Conservation (phyloP, 2,888 invertebrate species). For the Caenorhabditis sinica region DNA sequence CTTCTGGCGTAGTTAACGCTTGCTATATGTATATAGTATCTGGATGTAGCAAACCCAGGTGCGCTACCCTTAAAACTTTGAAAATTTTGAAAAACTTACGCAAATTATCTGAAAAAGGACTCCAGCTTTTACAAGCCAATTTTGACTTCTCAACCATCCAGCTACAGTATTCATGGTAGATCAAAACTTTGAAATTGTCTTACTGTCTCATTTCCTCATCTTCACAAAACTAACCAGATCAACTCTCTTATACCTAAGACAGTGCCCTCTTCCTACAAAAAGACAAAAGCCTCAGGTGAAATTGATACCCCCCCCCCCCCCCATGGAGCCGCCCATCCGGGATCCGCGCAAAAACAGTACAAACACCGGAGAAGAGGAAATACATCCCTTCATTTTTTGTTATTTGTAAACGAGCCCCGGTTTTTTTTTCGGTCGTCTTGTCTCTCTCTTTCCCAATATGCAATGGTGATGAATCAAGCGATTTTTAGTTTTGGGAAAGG, state of each 20-base stretch:
- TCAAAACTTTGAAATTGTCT: too few species aligned
- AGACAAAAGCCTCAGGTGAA: slow-evolving; percentile 47
- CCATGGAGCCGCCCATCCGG: slow-evolving; percentile 26
- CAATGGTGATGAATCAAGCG: slow-evolving; percentile 33
- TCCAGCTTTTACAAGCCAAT: too few species aligned
- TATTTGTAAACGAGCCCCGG: slow-evolving; percentile 5
- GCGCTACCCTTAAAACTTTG: too few species aligned
- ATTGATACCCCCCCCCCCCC: slow-evolving; percentile 50
- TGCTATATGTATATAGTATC: too few species aligned
- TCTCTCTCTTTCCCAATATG: background rate
- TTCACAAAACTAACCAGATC: too few species aligned
- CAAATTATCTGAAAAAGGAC: too few species aligned
- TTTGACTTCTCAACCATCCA: background rate
- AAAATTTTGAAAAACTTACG: too few species aligned
- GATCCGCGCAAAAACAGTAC: slow-evolving; percentile 64
- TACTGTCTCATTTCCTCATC: too few species aligned
- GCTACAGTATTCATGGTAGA: too few species aligned
- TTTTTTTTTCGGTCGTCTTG: background rate
- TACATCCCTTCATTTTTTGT: slow-evolving; percentile 10
- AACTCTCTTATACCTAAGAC: too few species aligned
- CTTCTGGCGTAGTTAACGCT: too few species aligned
- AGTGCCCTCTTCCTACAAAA: background rate
- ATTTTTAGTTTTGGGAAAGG: slow-evolving; percentile 39
- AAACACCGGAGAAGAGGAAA: slow-evolving; percentile 28
- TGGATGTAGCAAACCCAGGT: too few species aligned